phyloP scores from a whole-genome alignment of 1,140 invertebrate species.

The Lucilia sericata region DNA sequence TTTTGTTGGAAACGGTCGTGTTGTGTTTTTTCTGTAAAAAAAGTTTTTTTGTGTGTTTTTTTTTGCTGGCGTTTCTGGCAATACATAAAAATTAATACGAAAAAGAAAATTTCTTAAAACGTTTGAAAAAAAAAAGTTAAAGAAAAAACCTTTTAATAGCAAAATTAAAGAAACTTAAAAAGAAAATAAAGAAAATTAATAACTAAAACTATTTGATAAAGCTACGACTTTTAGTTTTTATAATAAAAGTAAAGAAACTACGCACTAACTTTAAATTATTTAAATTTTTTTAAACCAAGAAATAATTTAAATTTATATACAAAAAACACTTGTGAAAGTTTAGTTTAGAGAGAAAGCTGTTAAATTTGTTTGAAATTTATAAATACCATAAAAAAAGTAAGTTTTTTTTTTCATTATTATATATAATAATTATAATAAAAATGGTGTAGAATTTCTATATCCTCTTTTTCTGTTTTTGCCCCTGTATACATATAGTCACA shows the following conservation, averaged over 20 bases:
- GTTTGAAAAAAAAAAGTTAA: background rate
- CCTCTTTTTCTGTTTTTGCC: background rate
- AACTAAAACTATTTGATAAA: no score
- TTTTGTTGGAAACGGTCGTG: background rate
- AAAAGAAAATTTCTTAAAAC: background rate
- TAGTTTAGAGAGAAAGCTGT: background rate
- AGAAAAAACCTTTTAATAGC: no score
- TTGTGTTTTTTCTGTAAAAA: background rate
- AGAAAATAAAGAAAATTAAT: no score
- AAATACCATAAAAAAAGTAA: background rate
- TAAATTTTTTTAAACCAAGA: background rate
- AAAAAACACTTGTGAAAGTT: conserved; percentile 13
- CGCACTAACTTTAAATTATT: background rate
- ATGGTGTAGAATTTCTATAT: conserved; percentile 8
- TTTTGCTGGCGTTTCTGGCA: background rate
- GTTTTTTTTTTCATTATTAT: background rate
- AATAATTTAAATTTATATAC: background rate
- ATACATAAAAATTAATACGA: background rate
- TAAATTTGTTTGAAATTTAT: background rate
- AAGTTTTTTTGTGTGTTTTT: conserved; percentile 10
- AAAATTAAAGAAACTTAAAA: no score
- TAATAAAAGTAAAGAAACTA: background rate
- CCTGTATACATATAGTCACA: background rate
- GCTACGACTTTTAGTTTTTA: background rate
- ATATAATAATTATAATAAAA: background rate